Evolutionary conservation across 2,113 vertebrate species (phyloP).

Genomic region (Lampris incognitus): DNA sequence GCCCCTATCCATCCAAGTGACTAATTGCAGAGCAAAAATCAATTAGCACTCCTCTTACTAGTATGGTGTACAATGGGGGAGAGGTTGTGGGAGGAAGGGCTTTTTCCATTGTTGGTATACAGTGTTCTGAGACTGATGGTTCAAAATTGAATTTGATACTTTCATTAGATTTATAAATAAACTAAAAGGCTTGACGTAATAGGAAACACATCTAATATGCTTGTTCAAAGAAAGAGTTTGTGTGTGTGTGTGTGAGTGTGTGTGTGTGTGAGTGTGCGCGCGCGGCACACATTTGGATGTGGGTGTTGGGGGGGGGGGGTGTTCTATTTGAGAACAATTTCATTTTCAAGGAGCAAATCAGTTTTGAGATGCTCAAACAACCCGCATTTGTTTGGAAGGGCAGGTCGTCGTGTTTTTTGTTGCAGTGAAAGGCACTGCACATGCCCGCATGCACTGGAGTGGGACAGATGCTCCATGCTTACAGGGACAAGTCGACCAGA

Average conservation of each 20-base stretch:
- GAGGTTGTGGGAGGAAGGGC: conserved; percentile 7
- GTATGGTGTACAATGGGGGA: conserved; percentile 52
- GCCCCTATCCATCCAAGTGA: conserved; percentile 64
- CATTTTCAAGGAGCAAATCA: conserved; percentile 44
- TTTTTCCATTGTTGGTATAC: conserved; percentile 4
- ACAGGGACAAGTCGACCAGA: background rate
- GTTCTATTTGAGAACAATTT: conserved; percentile 24
- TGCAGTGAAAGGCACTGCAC: background rate
- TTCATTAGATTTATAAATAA: conserved; percentile 34
- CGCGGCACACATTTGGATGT: no score
- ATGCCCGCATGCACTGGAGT: background rate
- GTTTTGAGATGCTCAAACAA: conserved; percentile 28
- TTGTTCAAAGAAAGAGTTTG: conserved; percentile 17
- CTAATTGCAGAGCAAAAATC: conserved; percentile 64
- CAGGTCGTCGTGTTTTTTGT: background rate
- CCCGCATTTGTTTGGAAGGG: conserved; percentile 13
- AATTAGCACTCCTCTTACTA: conserved; percentile 65
- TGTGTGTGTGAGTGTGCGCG: no score
- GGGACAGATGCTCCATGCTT: background rate
- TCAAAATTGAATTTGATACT: conserved; percentile 11
- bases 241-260: background rate
- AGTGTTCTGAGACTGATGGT: conserved; percentile 19
- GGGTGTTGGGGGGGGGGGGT: no score
- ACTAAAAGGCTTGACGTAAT: conserved; percentile 35
- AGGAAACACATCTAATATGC: conserved; percentile 34